Conservation (phyloP, 2,888 invertebrate genomes). For the Chironomus riparius region DNA sequence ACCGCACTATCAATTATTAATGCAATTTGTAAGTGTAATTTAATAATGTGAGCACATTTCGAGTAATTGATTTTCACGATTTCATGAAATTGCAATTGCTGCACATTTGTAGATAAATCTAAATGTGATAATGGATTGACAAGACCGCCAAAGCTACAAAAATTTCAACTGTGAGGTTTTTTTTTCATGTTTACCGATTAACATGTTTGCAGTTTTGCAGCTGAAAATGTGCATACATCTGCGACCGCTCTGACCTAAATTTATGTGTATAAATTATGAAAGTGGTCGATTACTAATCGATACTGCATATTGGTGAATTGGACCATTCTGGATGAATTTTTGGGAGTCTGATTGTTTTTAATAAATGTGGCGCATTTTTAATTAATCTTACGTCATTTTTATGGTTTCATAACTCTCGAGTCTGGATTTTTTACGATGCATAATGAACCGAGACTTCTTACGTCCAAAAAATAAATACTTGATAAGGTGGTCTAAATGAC, state of each 20-base stretch:
- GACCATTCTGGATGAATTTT: too few relatives aligned
- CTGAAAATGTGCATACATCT: not conserved
- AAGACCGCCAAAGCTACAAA: not conserved
- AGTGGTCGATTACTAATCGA: too few relatives aligned
- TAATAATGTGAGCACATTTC: not conserved
- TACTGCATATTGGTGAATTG: too few relatives aligned
- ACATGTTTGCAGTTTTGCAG: not conserved
- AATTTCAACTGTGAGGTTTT: not conserved
- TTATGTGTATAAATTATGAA: not conserved
- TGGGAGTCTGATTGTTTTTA: too few relatives aligned
- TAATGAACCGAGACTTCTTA: too few relatives aligned
- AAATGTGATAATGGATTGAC: slow-evolving; percentile 19
- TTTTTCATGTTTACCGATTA: slow-evolving; percentile 19
- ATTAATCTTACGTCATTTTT: too few relatives aligned
- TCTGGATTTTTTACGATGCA: too few relatives aligned
- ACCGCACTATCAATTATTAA: not conserved
- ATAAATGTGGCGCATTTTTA: too few relatives aligned
- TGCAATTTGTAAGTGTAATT: not conserved
- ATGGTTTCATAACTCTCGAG: too few relatives aligned
- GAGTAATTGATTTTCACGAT: slow-evolving; percentile 5
- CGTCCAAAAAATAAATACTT: too few relatives aligned
- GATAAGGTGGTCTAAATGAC: too few relatives aligned
- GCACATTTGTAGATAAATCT: not conserved
- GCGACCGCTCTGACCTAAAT: not conserved
- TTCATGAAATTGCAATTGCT: slow-evolving; percentile 4